Conservation (phyloP, 2,113 vertebrate species). For the Chlamydotis undulata region DNA sequence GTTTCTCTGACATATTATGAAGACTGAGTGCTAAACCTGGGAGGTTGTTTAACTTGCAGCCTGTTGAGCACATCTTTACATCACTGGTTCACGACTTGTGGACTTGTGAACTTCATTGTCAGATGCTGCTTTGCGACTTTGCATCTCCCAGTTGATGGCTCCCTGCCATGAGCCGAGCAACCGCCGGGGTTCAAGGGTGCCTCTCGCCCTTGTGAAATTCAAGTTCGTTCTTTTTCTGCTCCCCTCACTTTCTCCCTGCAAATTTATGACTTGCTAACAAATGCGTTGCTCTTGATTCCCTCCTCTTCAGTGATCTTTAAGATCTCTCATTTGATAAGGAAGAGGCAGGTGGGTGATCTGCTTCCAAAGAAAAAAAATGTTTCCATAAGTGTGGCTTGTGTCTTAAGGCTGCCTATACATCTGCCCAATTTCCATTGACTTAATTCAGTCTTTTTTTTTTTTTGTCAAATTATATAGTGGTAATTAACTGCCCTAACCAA, state of each 20-base stretch:
- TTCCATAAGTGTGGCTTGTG: not conserved
- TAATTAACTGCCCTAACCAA: conserved; percentile 1
- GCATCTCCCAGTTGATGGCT: not conserved
- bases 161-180: conserved; percentile 17
- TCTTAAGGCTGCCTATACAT: conserved; percentile 14
- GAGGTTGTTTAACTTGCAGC: conserved; percentile 49
- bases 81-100: conserved; percentile 6
- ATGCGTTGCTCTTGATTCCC: conserved; percentile 50
- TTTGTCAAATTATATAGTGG: not conserved
- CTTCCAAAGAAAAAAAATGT: not conserved
- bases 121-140: not conserved
- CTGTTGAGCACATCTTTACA: conserved; percentile 36
- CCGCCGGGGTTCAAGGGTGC: not conserved
- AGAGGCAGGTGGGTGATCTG: conserved; percentile 60
- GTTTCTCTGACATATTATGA: not conserved
- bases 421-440: not conserved
- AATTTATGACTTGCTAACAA: conserved; percentile 71
- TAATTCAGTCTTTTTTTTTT: conserved; percentile 41
- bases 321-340: conserved; percentile 47
- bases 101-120: conserved; percentile 34
- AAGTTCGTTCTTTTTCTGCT: conserved; percentile 44
- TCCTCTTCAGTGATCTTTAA: conserved; percentile 69
- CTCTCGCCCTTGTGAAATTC: conserved; percentile 52
- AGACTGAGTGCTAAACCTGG: not conserved
- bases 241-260: conserved; percentile 40